Percentiles rank a stretch among this genome's conserved stretches.
Evolutionary conservation across 2,888 invertebrate species (phyloP).

Genomic region (Acleris cristana): DNA sequence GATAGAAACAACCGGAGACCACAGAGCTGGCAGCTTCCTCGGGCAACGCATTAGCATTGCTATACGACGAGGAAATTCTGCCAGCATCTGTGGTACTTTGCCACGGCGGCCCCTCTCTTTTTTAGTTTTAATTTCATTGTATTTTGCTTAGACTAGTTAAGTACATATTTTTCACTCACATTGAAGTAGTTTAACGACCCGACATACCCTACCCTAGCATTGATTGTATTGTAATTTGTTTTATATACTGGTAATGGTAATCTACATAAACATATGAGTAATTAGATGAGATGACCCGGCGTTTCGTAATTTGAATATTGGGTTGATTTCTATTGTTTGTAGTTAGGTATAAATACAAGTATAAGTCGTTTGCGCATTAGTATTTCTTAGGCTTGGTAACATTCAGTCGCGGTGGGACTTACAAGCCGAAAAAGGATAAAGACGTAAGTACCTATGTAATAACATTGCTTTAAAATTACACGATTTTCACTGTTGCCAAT

Average conservation of each 20-base stretch:
- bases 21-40: too few species aligned
- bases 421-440: background rate
- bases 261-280: slow-evolving; percentile 7
- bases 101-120: too few species aligned
- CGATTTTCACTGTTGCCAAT: too few species aligned
- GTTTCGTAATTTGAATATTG: slow-evolving; percentile 31
- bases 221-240: slow-evolving; percentile 34
- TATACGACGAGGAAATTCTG: too few species aligned
- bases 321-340: slow-evolving; percentile 29
- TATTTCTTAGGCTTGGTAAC: slow-evolving; percentile 11
- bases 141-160: too few species aligned
- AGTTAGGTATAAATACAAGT: slow-evolving; percentile 37
- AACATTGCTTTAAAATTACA: background rate
- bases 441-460: background rate
- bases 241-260: background rate
- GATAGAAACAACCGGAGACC: too few species aligned
- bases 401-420: background rate
- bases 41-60: too few species aligned
- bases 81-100: too few species aligned
- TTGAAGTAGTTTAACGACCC: slow-evolving; percentile 11
- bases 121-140: too few species aligned
- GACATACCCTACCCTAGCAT: background rate
- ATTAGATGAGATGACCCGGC: slow-evolving; percentile 26
- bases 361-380: slow-evolving; percentile 9
- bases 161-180: background rate